phyloP scores from a whole-genome alignment of 2,797 vertebrate species.

The Crenuchus spilurus region DNA sequence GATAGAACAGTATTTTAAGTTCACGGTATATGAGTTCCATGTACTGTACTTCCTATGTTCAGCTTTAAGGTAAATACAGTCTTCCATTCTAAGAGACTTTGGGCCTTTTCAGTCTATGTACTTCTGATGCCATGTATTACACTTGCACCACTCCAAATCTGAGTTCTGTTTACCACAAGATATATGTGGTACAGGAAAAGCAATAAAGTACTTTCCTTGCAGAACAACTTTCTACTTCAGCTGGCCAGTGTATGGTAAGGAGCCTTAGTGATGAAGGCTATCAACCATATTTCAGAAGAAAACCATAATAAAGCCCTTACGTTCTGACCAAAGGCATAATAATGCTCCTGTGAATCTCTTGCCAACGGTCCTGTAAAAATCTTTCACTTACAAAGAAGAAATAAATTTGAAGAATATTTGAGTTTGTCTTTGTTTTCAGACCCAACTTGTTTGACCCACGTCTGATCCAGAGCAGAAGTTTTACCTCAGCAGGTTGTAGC shows the following conservation, averaged over 20 bases:
- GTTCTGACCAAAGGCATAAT: not conserved
- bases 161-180: not conserved
- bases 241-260: not conserved
- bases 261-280: not conserved
- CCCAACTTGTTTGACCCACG: not conserved
- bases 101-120: conserved; percentile 1
- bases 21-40: too few species aligned
- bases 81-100: too few species aligned
- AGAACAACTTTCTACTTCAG: not conserved
- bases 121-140: not conserved
- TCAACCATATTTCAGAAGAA: not conserved
- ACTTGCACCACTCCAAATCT: not conserved
- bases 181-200: not conserved
- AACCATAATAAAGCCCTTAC: not conserved
- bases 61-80: too few species aligned
- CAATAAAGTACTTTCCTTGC: not conserved
- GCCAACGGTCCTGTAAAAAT: not conserved
- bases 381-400: not conserved
- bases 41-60: too few species aligned
- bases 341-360: not conserved
- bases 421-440: not conserved
- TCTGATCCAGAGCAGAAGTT: conserved; percentile 3
- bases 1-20: too few species aligned
- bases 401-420: not conserved
- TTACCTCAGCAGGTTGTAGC: conserved; percentile 25